A percentile compares a stretch with the other conserved stretches of the same genome.
Evolutionary conservation across 2,797 vertebrate genomes (phyloP).

Genomic region (Myiotriccus ornatus): DNA sequence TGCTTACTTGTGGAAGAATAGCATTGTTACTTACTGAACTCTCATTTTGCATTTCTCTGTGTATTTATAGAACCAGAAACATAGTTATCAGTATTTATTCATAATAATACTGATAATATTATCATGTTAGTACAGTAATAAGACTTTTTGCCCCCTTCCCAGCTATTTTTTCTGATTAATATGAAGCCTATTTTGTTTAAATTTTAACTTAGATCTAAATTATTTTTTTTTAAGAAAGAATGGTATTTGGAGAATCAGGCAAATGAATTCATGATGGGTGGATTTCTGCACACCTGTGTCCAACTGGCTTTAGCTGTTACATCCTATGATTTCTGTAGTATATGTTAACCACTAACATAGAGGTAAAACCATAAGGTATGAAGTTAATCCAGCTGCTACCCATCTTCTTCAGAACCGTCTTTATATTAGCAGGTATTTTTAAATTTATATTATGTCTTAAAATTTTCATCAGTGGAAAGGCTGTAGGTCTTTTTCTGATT

Average conservation of each 20-base stretch:
- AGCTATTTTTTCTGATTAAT: background rate
- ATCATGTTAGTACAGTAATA: background rate
- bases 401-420: background rate
- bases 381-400: background rate
- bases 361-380: background rate
- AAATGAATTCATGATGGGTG: background rate
- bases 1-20: background rate
- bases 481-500: background rate
- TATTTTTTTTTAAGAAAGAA: background rate
- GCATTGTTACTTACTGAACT: background rate
- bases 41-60: background rate
- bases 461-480: background rate
- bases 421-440: background rate
- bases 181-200: background rate
- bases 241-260: background rate
- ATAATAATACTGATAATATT: background rate
- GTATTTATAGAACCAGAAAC: background rate
- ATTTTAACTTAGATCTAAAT: background rate
- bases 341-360: background rate
- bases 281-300: background rate
- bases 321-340: accelerated
- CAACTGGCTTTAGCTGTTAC: background rate
- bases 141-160: background rate
- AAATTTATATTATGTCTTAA: background rate
- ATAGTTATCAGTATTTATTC: background rate